phyloP scores from a whole-genome alignment of 2,797 vertebrate species.

The Mormyrops boulengeri region DNA sequence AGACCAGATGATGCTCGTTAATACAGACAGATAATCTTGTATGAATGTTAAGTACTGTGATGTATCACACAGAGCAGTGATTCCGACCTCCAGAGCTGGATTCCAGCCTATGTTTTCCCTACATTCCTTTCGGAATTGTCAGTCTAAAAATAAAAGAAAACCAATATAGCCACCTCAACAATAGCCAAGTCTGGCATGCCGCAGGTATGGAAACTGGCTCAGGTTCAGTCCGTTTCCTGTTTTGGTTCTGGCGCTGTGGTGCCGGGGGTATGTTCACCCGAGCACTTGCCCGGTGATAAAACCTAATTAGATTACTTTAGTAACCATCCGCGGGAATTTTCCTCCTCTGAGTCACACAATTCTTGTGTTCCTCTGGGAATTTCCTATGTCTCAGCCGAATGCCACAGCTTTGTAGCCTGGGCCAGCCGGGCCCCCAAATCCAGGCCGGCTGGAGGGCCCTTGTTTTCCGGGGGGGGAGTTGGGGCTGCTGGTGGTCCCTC shows the following conservation, averaged over 20 bases:
- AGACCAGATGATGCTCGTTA: not conserved
- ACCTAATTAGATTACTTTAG: slow-evolving; percentile 64
- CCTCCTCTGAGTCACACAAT: slow-evolving; percentile 74
- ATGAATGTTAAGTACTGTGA: not conserved
- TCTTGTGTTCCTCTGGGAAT: slow-evolving; percentile 70
- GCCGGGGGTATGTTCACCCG: slow-evolving; percentile 52
- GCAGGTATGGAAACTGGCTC: slow-evolving; percentile 43
- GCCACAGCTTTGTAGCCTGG: slow-evolving; percentile 68
- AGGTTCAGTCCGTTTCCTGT: slow-evolving; percentile 46
- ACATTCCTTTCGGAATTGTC: not conserved
- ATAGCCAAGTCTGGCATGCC: slow-evolving; percentile 45
- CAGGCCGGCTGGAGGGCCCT: not conserved
- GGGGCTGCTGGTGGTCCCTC: not conserved
- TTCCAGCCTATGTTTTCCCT: not conserved
- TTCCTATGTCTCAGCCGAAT: slow-evolving; percentile 65
- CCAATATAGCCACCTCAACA: slow-evolving; percentile 32
- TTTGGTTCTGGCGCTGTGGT: slow-evolving; percentile 56
- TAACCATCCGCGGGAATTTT: slow-evolving; percentile 65
- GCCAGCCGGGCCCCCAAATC: slow-evolving; percentile 40
- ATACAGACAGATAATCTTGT: not conserved
- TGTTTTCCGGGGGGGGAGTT: not conserved
- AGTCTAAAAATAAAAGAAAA: slow-evolving; percentile 16
- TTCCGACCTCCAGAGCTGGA: not conserved
- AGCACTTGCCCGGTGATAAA: slow-evolving; percentile 52
- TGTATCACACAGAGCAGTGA: not conserved